phyloP scores from a whole-genome alignment of 1,140 invertebrate genomes.

The Cardiocondyla obscurior region DNA sequence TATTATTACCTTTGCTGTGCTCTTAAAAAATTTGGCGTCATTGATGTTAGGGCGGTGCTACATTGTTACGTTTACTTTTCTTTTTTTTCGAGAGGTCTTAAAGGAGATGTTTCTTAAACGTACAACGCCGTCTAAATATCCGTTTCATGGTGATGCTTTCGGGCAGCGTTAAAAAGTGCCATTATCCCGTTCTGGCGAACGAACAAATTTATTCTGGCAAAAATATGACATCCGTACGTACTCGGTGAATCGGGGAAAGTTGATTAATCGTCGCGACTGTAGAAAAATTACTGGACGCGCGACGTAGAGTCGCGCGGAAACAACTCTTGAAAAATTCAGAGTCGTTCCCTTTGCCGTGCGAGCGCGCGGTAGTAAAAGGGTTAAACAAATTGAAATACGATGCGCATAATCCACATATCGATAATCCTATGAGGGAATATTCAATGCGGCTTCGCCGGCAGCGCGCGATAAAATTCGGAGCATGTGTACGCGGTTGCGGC shows the following conservation, averaged over 20 bases:
- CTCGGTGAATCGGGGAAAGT: background rate
- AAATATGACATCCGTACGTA: background rate
- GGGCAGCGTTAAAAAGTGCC: background rate
- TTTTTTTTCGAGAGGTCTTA: background rate
- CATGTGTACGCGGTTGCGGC: background rate
- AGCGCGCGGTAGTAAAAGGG: background rate
- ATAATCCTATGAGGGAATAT: conserved; percentile 40
- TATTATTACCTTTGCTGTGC: background rate
- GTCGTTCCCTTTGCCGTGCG: background rate
- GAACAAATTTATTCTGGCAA: conserved; percentile 2
- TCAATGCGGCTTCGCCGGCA: background rate
- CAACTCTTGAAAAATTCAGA: conserved; percentile 17
- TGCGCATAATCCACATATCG: conserved; percentile 42
- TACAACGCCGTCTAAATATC: background rate
- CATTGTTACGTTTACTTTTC: too few species aligned
- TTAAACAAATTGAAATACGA: conserved; percentile 51
- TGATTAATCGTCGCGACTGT: conserved; percentile 6
- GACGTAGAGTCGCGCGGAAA: too few species aligned
- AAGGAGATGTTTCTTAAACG: background rate
- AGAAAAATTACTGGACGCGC: background rate
- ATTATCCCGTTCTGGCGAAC: background rate
- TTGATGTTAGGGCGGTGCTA: background rate
- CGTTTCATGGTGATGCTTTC: background rate
- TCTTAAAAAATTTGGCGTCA: background rate
- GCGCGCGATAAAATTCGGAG: conserved; percentile 37